A percentile compares a stretch with the other conserved stretches of the same genome.
phyloP scores from a whole-genome alignment of 2,888 invertebrate species.

The Pasiphila rectangulata region DNA sequence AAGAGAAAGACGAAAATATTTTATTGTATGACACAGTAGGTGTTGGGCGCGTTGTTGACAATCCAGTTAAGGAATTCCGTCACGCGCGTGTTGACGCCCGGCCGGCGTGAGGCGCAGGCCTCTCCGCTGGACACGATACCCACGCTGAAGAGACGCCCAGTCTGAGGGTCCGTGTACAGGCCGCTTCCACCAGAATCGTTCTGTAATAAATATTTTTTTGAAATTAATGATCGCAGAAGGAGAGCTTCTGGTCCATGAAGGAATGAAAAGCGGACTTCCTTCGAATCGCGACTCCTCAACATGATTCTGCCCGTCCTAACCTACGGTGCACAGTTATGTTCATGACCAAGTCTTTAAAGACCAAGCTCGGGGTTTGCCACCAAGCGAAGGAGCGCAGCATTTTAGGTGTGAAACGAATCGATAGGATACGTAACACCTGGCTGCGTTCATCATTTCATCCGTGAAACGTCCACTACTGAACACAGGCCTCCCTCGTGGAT shows the following conservation, averaged over 20 bases:
- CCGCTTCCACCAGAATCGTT: conserved; percentile 81
- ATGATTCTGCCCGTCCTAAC: not conserved
- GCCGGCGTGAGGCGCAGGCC: conserved; percentile 71
- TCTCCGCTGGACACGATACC: conserved; percentile 81
- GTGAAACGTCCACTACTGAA: no score
- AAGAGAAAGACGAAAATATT: no score
- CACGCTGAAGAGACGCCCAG: conserved; percentile 53
- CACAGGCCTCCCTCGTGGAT: no score
- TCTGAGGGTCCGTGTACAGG: conserved; percentile 68
- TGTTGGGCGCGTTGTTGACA: conserved; percentile 44
- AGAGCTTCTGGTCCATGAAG: no score
- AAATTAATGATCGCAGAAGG: no score
- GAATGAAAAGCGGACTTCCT: no score
- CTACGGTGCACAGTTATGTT: not conserved
- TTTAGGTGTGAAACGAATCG: no score
- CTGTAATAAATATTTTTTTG: conserved; percentile 35
- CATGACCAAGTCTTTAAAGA: no score
- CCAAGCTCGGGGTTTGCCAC: no score
- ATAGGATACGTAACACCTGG: no score
- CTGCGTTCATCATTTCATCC: no score
- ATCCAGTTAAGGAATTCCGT: conserved; percentile 81
- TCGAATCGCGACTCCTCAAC: not conserved
- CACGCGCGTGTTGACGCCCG: conserved; percentile 80
- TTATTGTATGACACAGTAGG: conserved; percentile 7
- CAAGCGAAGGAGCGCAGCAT: no score